A percentile compares a stretch with the other conserved stretches of the same genome.
Evolutionary conservation across 2,888 invertebrate species (phyloP).

Genomic region (Tiliacea aurago): DNA sequence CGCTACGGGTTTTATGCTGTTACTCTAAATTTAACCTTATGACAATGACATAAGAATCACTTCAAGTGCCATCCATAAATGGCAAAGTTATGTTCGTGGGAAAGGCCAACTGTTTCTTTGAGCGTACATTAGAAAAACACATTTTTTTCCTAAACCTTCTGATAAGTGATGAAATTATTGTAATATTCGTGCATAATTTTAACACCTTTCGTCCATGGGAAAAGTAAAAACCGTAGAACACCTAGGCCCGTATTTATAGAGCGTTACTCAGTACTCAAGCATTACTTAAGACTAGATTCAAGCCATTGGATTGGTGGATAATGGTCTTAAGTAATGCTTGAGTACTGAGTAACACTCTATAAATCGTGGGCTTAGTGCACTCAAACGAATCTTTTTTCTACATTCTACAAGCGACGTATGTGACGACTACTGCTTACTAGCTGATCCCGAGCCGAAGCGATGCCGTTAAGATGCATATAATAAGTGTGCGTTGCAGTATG

Average conservation of each 20-base stretch:
- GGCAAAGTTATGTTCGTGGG: neutral
- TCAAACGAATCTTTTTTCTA: too few relatives aligned
- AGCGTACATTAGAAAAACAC: constrained; percentile 8
- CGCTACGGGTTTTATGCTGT: neutral
- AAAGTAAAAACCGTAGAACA: neutral
- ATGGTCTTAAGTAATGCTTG: too few relatives aligned
- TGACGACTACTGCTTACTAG: too few relatives aligned
- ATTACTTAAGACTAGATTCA: too few relatives aligned
- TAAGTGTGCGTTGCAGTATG: neutral
- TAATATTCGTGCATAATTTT: neutral
- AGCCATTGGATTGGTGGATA: too few relatives aligned
- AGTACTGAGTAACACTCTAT: too few relatives aligned
- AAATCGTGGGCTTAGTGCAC: too few relatives aligned
- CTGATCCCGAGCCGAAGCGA: neutral
- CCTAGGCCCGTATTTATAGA: too few relatives aligned
- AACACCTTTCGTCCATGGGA: neutral
- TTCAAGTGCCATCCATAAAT: neutral
- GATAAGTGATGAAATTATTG: neutral
- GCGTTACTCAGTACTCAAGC: too few relatives aligned
- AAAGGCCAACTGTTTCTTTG: neutral
- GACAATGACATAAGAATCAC: neutral
- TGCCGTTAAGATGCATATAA: neutral
- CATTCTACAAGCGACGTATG: neutral
- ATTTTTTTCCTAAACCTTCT: neutral
- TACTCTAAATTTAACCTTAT: constrained; percentile 12